phyloP scores from a whole-genome alignment of 2,797 vertebrate species.

The Galaxias olidus region DNA sequence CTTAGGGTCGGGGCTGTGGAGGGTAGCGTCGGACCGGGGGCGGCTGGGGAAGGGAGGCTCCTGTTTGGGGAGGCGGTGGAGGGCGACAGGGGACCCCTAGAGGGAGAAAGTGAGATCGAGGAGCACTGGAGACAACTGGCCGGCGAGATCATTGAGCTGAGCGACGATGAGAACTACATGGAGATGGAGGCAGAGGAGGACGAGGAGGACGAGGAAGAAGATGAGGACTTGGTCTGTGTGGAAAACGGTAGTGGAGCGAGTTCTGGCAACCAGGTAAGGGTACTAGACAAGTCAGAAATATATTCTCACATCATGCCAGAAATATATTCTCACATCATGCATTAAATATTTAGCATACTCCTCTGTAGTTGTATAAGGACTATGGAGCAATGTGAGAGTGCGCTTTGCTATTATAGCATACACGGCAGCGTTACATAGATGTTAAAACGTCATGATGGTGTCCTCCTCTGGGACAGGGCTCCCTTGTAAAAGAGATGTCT shows the following conservation, averaged over 20 bases:
- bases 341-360: too few species aligned
- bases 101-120: conserved; percentile 42
- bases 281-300: background rate
- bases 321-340: too few species aligned
- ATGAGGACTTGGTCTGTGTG: conserved; percentile 88
- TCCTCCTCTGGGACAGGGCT: background rate
- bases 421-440: too few species aligned
- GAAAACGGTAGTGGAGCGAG: conserved; percentile 83
- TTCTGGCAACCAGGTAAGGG: conserved; percentile 54
- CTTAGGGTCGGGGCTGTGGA: conserved; percentile 51
- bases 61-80: conserved; percentile 72
- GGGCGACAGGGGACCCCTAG: conserved; percentile 46
- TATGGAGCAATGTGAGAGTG: too few species aligned
- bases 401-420: too few species aligned
- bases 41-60: conserved; percentile 70
- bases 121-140: conserved; percentile 71
- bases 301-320: too few species aligned
- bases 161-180: conserved; percentile 85
- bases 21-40: conserved; percentile 64
- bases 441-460: too few species aligned
- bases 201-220: conserved; percentile 82
- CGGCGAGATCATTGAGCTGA: conserved; percentile 77
- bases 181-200: conserved; percentile 84
- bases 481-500: background rate
- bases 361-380: too few species aligned